A percentile compares a stretch with the other conserved stretches of the same genome.
Conservation (phyloP, 2,797 vertebrate species). For the Parotocinclus haroldoi region DNA sequence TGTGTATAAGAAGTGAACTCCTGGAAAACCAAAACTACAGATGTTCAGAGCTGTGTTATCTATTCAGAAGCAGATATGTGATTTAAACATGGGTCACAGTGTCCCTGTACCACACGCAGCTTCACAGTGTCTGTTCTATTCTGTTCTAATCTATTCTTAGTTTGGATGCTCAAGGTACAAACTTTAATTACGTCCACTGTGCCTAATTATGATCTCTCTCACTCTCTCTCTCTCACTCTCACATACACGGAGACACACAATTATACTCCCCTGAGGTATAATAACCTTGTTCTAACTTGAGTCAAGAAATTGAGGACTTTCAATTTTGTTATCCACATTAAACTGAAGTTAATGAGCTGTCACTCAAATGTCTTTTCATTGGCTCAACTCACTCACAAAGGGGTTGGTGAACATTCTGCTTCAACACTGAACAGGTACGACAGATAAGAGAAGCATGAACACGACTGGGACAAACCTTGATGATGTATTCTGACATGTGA, state of each 20-base stretch:
- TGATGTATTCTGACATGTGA: conserved; percentile 24
- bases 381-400: not conserved
- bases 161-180: not conserved
- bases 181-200: not conserved
- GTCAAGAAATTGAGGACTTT: conserved; percentile 20
- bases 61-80: not conserved
- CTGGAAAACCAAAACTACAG: not conserved
- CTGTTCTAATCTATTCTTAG: not conserved
- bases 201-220: not conserved
- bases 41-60: not conserved
- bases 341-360: conserved; percentile 44
- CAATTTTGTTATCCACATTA: conserved; percentile 37
- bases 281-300: conserved; percentile 22
- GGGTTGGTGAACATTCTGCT: conserved; percentile 9
- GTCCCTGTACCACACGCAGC: conserved; percentile 7
- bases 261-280: conserved; percentile 2
- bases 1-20: not conserved
- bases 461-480: conserved; percentile 13
- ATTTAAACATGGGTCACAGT: conserved; percentile 14
- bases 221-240: not conserved
- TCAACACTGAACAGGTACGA: conserved; percentile 29
- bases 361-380: conserved; percentile 33
- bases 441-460: conserved; percentile 34
- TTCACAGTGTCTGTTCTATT: not conserved
- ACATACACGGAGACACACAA: conserved; percentile 1